Evolutionary conservation across 2,888 invertebrate genomes (phyloP), one percentile per base, ranked within the genome.

Genomic region (Anorthoa munda): DNA sequence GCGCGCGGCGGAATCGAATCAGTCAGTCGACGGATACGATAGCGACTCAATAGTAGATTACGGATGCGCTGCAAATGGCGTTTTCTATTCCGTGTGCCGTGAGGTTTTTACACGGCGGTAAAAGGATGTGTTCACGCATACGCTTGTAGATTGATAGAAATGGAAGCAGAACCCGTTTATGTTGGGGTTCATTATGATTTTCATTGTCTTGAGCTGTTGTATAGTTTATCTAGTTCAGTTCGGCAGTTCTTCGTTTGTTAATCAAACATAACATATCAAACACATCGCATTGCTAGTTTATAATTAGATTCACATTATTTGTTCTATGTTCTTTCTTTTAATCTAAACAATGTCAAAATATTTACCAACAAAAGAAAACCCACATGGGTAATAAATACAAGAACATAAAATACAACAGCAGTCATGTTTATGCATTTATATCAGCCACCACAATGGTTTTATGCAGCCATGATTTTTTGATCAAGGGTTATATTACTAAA

Each of bases 1-100:
- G 90, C 90, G 89, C 90, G 89, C 86, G 56, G 69, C 87, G 90
- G 91, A 91, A 93, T 93, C 95, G 95, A 96, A 96, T 96, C 96
- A 96, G 95, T 94, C 94, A 92, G 90, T 86, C 88, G 89, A 86
- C 91, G 92, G 90, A 92, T 92, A 88, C 93, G 93, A 92, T 92
- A 89, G 88, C 81, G 68, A 56, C 48, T 48, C 81, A 80, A 82
- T 79, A 88, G 88, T 90, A 90, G 87, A 89, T 88, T 89, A 88
- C 90, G 85, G 73, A 89, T 83, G 83, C 67, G 90, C 93, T 93
- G 93, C 90, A 92, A 95, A 93, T 92, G 92, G 90, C 90, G 89
- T 93, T 94, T 92, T 92, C 91, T 91, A 91, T 92, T 82, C 77
- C 78, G 78, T 85, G 76, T 83, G 56, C 77, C 77, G 87, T 87